phyloP scores from a whole-genome alignment of 2,888 invertebrate species.

The Papilio gigon region DNA sequence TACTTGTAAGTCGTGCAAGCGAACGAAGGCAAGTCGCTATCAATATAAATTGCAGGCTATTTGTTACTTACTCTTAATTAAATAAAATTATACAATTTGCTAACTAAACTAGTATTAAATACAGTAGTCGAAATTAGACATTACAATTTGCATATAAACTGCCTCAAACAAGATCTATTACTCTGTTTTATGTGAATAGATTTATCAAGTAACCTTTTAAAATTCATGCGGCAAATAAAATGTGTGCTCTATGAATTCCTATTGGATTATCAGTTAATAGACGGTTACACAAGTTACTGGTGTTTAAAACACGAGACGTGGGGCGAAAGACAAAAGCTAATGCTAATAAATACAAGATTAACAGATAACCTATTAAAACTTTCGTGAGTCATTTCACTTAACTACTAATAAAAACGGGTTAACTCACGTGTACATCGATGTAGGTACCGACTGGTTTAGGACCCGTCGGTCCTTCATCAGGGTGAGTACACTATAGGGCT shows the following conservation, averaged over 20 bases:
- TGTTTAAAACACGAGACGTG: too few relatives aligned
- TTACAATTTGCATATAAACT: conserved; percentile 33
- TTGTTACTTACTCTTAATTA: conserved; percentile 22
- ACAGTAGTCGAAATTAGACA: conserved; percentile 35
- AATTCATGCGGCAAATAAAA: conserved; percentile 11
- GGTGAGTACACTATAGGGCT: too few relatives aligned
- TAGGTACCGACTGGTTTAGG: too few relatives aligned
- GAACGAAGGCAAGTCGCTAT: conserved; percentile 9
- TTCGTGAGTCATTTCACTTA: too few relatives aligned
- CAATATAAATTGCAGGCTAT: conserved; percentile 17
- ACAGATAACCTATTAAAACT: too few relatives aligned
- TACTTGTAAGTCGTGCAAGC: neutral
- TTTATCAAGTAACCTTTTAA: conserved; percentile 32
- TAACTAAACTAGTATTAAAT: conserved; percentile 29
- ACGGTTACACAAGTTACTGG: neutral
- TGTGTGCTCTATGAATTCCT: neutral
- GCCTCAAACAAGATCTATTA: conserved; percentile 33
- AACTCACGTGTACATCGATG: too few relatives aligned
- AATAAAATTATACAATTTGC: conserved; percentile 34
- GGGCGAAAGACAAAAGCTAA: too few relatives aligned
- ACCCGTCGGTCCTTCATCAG: too few relatives aligned
- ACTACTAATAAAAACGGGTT: too few relatives aligned
- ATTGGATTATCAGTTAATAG: neutral
- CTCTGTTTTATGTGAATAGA: conserved; percentile 30
- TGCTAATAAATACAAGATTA: too few relatives aligned